These are phyloP conservation scores for Drosophila albomicans DNA, from an alignment of 1,140 invertebrate species.

Conservation along the genomic window DNA sequence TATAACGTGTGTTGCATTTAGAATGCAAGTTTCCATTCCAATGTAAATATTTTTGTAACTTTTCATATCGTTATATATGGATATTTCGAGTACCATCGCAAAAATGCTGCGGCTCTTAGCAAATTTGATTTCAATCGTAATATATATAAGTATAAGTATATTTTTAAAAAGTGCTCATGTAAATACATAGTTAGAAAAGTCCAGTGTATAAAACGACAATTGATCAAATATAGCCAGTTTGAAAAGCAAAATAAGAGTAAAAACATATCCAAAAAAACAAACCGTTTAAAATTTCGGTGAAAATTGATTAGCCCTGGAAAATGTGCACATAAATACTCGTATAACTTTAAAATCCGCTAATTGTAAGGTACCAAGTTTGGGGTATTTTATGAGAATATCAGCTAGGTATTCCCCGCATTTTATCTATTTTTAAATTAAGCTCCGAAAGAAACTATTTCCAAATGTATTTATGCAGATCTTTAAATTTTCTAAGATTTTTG, in stretches of 20 bases:
- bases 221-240: background rate
- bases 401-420: no score
- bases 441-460: no score
- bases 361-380: constrained; percentile 10
- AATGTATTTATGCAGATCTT: no score
- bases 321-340: background rate
- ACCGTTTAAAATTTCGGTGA: background rate
- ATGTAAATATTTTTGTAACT: constrained; percentile 33
- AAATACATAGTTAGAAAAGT: constrained; percentile 28
- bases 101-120: constrained; percentile 24
- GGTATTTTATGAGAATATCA: background rate
- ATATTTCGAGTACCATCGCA: constrained; percentile 5
- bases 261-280: background rate
- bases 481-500: no score
- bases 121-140: constrained; percentile 17
- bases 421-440: no score
- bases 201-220: constrained; percentile 10
- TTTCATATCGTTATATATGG: constrained; percentile 18
- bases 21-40: constrained; percentile 18
- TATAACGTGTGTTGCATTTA: constrained; percentile 19
- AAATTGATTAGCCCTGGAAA: background rate
- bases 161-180: constrained; percentile 31
- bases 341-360: background rate
- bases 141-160: constrained; percentile 16
- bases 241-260: constrained; percentile 4